phyloP scores from a whole-genome alignment of 2,888 invertebrate genomes.

The Acanthosoma haemorrhoidale region DNA sequence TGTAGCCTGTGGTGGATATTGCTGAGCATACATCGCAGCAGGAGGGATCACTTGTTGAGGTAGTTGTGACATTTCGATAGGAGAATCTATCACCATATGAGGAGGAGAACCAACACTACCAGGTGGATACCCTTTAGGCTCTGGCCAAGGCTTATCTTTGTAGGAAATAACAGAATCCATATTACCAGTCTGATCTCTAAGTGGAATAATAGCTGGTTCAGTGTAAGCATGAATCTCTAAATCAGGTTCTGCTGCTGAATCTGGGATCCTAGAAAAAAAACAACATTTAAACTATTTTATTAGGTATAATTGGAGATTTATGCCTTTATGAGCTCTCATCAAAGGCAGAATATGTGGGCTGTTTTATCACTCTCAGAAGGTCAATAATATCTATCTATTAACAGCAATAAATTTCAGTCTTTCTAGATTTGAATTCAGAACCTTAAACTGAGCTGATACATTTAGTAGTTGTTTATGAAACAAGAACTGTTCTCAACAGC shows the following conservation, averaged over 20 bases:
- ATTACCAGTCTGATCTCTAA: slow-evolving; percentile 81
- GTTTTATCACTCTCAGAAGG: no score
- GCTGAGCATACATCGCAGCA: slow-evolving; percentile 13
- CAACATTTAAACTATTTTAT: not conserved
- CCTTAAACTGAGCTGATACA: no score
- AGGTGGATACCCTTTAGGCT: slow-evolving; percentile 50
- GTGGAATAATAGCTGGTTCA: slow-evolving; percentile 77
- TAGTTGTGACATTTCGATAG: slow-evolving; percentile 14
- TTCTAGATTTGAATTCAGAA: no score
- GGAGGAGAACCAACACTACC: slow-evolving; percentile 20
- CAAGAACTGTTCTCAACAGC: no score
- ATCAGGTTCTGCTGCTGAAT: slow-evolving; percentile 81
- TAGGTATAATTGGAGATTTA: no score
- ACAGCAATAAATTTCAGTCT: not conserved
- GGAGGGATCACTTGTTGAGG: slow-evolving; percentile 36
- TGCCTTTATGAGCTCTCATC: no score
- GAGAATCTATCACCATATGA: slow-evolving; percentile 41
- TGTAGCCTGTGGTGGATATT: slow-evolving; percentile 42
- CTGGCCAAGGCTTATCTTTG: slow-evolving; percentile 74
- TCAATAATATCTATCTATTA: no score
- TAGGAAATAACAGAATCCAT: slow-evolving; percentile 75
- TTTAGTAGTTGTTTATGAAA: no score
- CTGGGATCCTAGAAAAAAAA: slow-evolving; percentile 60
- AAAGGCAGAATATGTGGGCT: no score
- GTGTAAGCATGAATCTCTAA: slow-evolving; percentile 67